A percentile compares a stretch with the other conserved stretches of the same genome.
Conservation (phyloP, 2,888 invertebrate genomes). For the Lasioglossum figueresi region DNA sequence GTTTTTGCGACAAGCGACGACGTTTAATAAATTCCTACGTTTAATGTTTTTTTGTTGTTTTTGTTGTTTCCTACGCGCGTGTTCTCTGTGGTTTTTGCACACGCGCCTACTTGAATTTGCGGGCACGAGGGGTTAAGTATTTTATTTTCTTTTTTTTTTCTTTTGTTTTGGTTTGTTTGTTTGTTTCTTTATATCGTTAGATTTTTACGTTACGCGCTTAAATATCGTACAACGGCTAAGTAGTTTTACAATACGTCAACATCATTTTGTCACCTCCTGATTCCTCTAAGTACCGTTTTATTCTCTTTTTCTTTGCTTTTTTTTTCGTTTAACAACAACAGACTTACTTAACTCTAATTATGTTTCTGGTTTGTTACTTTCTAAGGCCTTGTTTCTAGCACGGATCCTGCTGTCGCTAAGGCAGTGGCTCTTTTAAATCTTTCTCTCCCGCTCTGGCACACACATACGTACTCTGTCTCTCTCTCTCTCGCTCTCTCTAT, state of each 20-base stretch:
- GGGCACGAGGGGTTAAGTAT: constrained; percentile 68
- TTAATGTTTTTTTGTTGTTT: constrained; percentile 38
- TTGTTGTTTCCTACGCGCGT: constrained; percentile 55
- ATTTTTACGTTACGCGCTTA: constrained; percentile 60
- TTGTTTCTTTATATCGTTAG: constrained; percentile 8
- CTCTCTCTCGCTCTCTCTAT: not conserved
- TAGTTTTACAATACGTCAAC: constrained; percentile 69
- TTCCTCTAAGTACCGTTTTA: constrained; percentile 55
- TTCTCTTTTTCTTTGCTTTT: constrained; percentile 49
- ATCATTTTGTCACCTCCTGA: constrained; percentile 55
- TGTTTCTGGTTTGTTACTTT: constrained; percentile 80
- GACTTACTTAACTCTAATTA: constrained; percentile 78
- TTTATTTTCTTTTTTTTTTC: constrained; percentile 18
- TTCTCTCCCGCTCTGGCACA: constrained; percentile 22
- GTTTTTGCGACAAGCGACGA: constrained; percentile 67
- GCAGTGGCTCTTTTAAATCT: constrained; percentile 74
- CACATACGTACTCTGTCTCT: constrained; percentile 17
- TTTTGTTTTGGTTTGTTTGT: not conserved
- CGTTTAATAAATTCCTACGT: constrained; percentile 63
- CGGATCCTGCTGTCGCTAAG: constrained; percentile 75
- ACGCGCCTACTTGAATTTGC: constrained; percentile 68
- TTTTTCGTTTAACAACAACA: constrained; percentile 76
- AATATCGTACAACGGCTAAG: constrained; percentile 66
- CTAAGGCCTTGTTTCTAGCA: constrained; percentile 77
- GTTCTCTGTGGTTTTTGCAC: constrained; percentile 7